Percentiles rank a stretch among this genome's conserved stretches.
Conservation (phyloP, 2,113 vertebrate genomes). For the Cavia porcellus region DNA sequence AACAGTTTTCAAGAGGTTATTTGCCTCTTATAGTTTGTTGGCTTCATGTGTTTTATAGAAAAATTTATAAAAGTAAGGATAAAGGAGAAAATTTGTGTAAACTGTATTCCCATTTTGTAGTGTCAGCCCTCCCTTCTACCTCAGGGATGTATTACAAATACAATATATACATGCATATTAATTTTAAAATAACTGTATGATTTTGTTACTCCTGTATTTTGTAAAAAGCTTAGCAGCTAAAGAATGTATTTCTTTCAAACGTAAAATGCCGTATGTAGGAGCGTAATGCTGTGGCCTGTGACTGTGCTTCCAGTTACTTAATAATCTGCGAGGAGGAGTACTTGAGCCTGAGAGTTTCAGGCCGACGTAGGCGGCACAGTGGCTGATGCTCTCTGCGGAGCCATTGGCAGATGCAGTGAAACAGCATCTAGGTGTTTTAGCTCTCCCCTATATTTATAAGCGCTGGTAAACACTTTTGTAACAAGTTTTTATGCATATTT, state of each 20-base stretch:
- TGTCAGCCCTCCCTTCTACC: neutral
- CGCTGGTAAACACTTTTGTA: constrained; percentile 19
- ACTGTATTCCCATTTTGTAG: neutral
- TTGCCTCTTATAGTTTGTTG: constrained; percentile 27
- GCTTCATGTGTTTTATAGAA: constrained; percentile 5
- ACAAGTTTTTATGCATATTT: constrained; percentile 4
- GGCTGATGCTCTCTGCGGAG: neutral
- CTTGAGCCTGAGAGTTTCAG: neutral
- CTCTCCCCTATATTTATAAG: neutral
- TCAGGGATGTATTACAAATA: neutral
- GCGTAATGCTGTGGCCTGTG: neutral
- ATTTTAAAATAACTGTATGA: constrained; percentile 53
- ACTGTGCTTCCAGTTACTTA: neutral
- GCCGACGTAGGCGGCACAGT: neutral
- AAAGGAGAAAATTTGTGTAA: constrained; percentile 27
- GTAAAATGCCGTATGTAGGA: neutral
- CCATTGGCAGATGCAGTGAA: neutral
- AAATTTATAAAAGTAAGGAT: constrained; percentile 23
- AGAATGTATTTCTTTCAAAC: neutral
- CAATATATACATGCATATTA: neutral
- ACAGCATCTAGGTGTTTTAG: constrained; percentile 6
- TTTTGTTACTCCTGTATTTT: constrained; percentile 51
- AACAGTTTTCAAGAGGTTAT: constrained; percentile 43
- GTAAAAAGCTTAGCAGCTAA: constrained; percentile 1
- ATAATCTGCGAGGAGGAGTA: neutral